Conservation (phyloP, 2,113 vertebrate species). For the Crypturellus undulatus region DNA sequence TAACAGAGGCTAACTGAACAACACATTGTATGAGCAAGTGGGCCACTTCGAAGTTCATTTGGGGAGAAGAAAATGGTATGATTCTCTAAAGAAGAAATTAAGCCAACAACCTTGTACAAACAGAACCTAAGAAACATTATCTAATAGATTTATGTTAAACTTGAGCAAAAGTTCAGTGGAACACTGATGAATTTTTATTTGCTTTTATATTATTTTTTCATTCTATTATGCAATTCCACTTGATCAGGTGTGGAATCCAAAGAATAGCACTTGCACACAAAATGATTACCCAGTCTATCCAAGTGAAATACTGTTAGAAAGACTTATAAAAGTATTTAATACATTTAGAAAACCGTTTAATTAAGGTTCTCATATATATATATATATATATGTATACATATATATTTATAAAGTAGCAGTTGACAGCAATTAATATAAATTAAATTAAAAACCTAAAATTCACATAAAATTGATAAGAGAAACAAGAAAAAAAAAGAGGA, state of each 20-base stretch:
- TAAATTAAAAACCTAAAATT: neutral
- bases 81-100: neutral
- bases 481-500: neutral
- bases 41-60: rapidly evolving
- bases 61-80: neutral
- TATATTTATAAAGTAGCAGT: neutral
- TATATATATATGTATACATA: too few relatives aligned
- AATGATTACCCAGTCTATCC: neutral
- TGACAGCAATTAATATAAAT: neutral
- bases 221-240: neutral
- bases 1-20: neutral
- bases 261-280: neutral
- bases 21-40: neutral
- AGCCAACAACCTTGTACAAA: neutral
- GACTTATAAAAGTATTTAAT: neutral
- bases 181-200: neutral
- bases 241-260: neutral
- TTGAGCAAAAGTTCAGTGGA: neutral
- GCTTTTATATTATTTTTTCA: neutral
- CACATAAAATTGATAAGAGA: neutral
- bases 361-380: neutral
- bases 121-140: neutral
- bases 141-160: neutral
- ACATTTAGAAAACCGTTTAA: neutral
- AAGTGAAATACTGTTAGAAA: neutral